Evolutionary conservation across 2,797 vertebrate genomes (phyloP).

Genomic region (Chelonia mydas): DNA sequence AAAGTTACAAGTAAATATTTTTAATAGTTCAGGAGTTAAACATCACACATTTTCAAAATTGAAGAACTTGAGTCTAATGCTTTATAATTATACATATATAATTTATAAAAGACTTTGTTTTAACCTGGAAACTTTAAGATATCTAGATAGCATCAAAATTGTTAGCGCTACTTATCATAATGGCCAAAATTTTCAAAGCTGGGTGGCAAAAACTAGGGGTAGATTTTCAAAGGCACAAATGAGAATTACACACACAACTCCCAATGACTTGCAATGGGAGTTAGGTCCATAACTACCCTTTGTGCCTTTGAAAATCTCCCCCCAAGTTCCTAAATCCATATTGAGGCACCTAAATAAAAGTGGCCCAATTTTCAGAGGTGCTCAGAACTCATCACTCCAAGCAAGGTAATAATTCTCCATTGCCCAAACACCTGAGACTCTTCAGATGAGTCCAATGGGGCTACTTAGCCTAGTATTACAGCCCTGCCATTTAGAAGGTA

Average conservation of each 20-base stretch:
- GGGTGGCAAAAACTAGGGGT: not conserved
- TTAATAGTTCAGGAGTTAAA: not conserved
- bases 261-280: not conserved
- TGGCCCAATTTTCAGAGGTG: not conserved
- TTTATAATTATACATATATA: not conserved
- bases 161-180: not conserved
- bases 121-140: not conserved
- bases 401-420: not conserved
- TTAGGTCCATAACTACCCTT: not conserved
- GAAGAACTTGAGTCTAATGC: not conserved
- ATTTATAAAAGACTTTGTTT: conserved; percentile 5
- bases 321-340: not conserved
- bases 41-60: not conserved
- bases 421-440: not conserved
- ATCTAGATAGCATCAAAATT: not conserved
- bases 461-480: not conserved
- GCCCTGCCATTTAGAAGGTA: not conserved
- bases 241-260: not conserved
- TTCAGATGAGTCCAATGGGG: not conserved
- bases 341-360: not conserved
- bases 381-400: not conserved
- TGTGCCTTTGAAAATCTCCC: not conserved
- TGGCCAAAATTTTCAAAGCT: conserved; percentile 29
- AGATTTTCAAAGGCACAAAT: not conserved
- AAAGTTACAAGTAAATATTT: conserved; percentile 15